Evolutionary conservation across 2,113 vertebrate genomes (phyloP), one percentile per base, ranked within the genome.

Genomic region (Addax nasomaculatus): DNA sequence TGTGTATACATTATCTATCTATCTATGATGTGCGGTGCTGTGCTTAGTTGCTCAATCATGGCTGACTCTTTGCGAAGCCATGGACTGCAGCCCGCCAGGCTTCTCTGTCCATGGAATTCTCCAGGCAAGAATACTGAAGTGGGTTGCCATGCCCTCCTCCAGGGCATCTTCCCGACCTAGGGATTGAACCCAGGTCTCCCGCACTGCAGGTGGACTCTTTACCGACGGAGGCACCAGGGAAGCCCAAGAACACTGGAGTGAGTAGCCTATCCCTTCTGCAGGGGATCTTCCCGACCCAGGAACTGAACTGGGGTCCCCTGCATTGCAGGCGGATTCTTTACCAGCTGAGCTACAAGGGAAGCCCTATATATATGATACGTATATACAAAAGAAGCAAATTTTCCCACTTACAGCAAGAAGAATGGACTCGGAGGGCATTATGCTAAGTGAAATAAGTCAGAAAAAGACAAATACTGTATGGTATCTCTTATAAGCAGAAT

Each of bases 11-110:
- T 36, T 70, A 70, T 36, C 64, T 39, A 5, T 67, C n/a, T 36
- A 6, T 70, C n/a, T 11, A 70, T 36, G 19, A 70, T 3, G n/a
- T 70, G 16, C 4, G 8, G 7, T n/a, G n/a, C n/a, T 23, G 67
- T 12, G n/a, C 67, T 70, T 23, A 13, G 67, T 23, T 23, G 67
- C n/a, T 36, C n/a, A 70, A 11, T 70, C 17, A 19, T 2, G 8
- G 64, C 33, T 19, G 9, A 67, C 33, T 19, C 4, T 70, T 39
- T 70, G n/a, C 0, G 2, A 70, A 6, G n/a, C 19, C n/a, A 3
- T 23, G n/a, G n/a, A 39, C n/a, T 39, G 67, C 5, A 70, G 67
- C 9, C n/a, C 0, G 0, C n/a, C 67, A 39, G 19, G 19, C n/a
- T 39, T 6, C 67, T 70, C 67, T 70, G 19, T 70, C 67, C n/a